These are phyloP conservation scores for Desoria tigrina DNA, from an alignment of 2,888 invertebrate genomes.

Conservation along the genomic window DNA sequence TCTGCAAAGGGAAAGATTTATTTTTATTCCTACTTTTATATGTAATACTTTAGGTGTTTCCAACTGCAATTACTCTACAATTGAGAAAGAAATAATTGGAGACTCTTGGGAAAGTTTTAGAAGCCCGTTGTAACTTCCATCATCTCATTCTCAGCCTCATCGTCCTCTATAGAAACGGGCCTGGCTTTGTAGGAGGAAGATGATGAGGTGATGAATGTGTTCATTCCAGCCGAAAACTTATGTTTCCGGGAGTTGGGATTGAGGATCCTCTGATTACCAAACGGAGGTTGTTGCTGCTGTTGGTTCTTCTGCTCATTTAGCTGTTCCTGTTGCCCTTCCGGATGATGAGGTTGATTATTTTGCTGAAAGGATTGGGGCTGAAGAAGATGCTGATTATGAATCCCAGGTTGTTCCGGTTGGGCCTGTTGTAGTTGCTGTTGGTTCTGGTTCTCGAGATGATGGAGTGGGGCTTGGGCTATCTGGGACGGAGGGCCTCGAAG, in stretches of 20 bases:
- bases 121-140: too few relatives aligned
- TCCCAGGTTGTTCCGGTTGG: not conserved
- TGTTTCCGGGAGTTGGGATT: not conserved
- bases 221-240: not conserved
- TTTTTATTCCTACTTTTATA: too few relatives aligned
- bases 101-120: too few relatives aligned
- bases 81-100: too few relatives aligned
- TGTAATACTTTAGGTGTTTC: too few relatives aligned
- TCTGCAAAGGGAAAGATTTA: too few relatives aligned
- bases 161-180: not conserved
- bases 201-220: not conserved
- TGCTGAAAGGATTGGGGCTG: too few relatives aligned
- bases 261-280: not conserved
- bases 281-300: not conserved
- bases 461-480: not conserved
- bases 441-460: too few relatives aligned
- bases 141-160: slow-evolving; percentile 4
- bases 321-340: not conserved
- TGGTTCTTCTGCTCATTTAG: not conserved
- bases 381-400: too few relatives aligned
- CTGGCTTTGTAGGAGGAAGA: not conserved
- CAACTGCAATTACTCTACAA: too few relatives aligned
- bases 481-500: not conserved
- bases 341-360: not conserved
- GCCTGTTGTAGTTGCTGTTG: slow-evolving; percentile 1